Evolutionary conservation across 2,113 vertebrate species (phyloP).

Genomic region (Excalfactoria chinensis): DNA sequence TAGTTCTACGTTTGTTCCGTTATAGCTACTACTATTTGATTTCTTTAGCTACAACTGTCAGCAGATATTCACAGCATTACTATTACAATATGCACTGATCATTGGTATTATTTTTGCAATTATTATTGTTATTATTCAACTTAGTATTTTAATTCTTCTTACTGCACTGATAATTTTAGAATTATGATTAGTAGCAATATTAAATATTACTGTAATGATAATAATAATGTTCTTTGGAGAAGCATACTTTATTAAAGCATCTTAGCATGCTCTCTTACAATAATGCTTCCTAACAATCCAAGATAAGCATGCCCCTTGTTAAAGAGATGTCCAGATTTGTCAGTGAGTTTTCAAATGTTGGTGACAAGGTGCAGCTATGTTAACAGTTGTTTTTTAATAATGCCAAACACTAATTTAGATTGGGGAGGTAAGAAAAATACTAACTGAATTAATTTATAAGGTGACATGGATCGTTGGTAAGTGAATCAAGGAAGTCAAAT

Average conservation of each 20-base stretch:
- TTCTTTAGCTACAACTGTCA: slow-evolving; percentile 2
- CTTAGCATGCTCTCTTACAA: background rate
- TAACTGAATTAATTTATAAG: background rate
- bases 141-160: background rate
- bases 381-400: background rate
- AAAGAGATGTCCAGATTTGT: background rate
- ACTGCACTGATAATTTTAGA: background rate
- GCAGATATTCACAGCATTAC: background rate
- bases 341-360: background rate
- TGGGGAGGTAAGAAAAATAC: background rate
- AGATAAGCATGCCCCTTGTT: background rate
- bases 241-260: background rate
- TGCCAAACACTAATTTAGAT: background rate
- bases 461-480: background rate
- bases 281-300: background rate
- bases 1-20: background rate
- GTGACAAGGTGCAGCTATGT: background rate
- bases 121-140: background rate
- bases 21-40: background rate
- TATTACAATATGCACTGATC: background rate
- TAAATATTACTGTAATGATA: background rate
- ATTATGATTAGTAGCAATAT: background rate
- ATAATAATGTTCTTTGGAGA: background rate
- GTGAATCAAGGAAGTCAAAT: background rate
- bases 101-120: slow-evolving; percentile 20